Percentiles rank a stretch among this genome's conserved stretches.
Conservation (phyloP, 2,797 vertebrate genomes). For the Echiichthys vipera region DNA sequence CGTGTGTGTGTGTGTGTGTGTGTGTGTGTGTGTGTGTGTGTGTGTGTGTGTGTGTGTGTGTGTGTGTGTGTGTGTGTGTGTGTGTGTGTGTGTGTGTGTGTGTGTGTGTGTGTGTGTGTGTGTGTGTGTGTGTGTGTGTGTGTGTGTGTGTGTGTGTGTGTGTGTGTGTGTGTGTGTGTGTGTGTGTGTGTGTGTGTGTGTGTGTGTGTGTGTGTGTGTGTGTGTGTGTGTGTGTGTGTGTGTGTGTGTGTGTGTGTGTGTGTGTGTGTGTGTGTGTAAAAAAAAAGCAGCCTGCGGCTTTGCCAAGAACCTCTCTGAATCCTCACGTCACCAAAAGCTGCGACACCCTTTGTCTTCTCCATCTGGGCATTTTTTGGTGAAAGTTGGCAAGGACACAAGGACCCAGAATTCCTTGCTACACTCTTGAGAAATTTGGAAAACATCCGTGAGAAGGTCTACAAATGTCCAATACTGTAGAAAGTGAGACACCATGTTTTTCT, state of each 20-base stretch:
- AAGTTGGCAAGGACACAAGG: constrained; percentile 52
- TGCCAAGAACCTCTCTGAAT: constrained; percentile 66
- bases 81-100: constrained; percentile 16
- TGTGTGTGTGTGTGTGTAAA: constrained; percentile 22
- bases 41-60: constrained; percentile 15
- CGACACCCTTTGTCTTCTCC: constrained; percentile 56
- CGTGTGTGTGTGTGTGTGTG: constrained; percentile 12
- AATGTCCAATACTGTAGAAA: too few species aligned
- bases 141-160: constrained; percentile 6
- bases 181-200: constrained; percentile 17
- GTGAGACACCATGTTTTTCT: too few species aligned
- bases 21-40: constrained; percentile 9
- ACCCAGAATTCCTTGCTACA: constrained; percentile 18
- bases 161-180: constrained; percentile 10
- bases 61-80: constrained; percentile 7
- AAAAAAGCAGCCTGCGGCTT: constrained; percentile 39
- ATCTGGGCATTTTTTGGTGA: constrained; percentile 47
- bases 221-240: constrained; percentile 15
- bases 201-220: constrained; percentile 9
- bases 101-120: constrained; percentile 10
- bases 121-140: constrained; percentile 15
- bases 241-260: constrained; percentile 11
- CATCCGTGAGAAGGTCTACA: constrained; percentile 33
- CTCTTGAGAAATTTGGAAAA: constrained; percentile 38
- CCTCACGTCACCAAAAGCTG: constrained; percentile 48